Percentiles rank a stretch among this genome's conserved stretches.
Conservation (phyloP, 2,888 invertebrate genomes). For the Synanthedon myopaeformis region DNA sequence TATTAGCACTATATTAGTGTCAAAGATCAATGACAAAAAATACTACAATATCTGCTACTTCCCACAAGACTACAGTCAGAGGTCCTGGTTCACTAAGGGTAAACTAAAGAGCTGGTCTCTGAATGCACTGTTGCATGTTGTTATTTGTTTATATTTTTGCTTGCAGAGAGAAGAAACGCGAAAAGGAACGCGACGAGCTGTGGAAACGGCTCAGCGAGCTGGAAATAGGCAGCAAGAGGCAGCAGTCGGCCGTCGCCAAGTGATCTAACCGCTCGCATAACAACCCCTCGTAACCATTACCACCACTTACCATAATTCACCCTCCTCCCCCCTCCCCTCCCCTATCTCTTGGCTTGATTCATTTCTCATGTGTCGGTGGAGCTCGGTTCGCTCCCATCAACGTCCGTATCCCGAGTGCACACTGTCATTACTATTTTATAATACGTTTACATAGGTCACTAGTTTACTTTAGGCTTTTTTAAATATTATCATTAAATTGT, state of each 20-base stretch:
- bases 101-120: background rate
- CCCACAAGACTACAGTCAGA: no score
- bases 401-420: slow-evolving; percentile 43
- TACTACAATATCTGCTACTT: no score
- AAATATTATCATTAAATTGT: slow-evolving; percentile 62
- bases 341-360: slow-evolving; percentile 61
- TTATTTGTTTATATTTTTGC: slow-evolving; percentile 2
- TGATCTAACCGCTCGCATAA: slow-evolving; percentile 61
- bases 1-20: no score
- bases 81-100: no score
- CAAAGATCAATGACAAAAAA: no score
- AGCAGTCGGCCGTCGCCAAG: slow-evolving; percentile 50
- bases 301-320: slow-evolving; percentile 1
- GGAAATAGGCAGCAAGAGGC: slow-evolving; percentile 78
- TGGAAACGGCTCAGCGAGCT: slow-evolving; percentile 96
- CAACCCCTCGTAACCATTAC: background rate
- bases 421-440: slow-evolving; percentile 46
- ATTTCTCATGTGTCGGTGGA: slow-evolving; percentile 25
- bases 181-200: slow-evolving; percentile 95
- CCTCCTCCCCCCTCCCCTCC: slow-evolving; percentile 22
- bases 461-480: slow-evolving; percentile 63
- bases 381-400: slow-evolving; percentile 6
- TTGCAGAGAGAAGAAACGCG: slow-evolving; percentile 89
- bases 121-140: background rate
- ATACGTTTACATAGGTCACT: slow-evolving; percentile 56